These are phyloP conservation scores for Ashinkailepas kermadecensis DNA, from an alignment of 2,888 invertebrate genomes.

Conservation along the genomic window DNA sequence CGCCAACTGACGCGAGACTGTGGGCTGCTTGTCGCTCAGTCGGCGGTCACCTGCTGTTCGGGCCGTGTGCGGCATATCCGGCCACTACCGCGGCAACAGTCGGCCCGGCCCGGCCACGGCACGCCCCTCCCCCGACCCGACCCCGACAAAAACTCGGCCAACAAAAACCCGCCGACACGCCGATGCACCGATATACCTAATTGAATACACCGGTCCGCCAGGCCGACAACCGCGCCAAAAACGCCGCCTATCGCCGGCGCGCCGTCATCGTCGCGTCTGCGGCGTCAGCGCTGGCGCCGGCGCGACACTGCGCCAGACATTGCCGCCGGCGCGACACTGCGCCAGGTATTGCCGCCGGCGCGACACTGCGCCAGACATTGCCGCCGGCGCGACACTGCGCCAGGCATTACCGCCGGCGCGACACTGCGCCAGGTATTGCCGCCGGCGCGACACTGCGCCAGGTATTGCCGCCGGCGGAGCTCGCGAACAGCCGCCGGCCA, in stretches of 20 bases:
- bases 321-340: too few relatives aligned
- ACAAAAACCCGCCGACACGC: conserved; percentile 7
- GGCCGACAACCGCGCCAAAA: conserved; percentile 18
- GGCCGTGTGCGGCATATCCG: neutral
- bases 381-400: too few relatives aligned
- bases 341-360: too few relatives aligned
- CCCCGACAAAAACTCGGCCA: neutral
- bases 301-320: neutral
- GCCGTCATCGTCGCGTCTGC: neutral
- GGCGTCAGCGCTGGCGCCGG: neutral
- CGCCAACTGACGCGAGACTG: too few relatives aligned
- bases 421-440: too few relatives aligned
- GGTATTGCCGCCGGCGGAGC: too few relatives aligned
- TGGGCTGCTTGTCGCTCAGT: neutral
- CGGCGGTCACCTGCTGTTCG: neutral
- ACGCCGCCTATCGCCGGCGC: neutral
- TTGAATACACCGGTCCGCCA: neutral
- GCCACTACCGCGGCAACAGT: too few relatives aligned
- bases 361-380: neutral
- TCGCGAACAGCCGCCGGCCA: too few relatives aligned
- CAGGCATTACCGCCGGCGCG: neutral
- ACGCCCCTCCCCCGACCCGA: too few relatives aligned
- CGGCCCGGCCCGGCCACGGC: neutral
- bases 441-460: too few relatives aligned
- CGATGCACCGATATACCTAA: conserved; percentile 11